phyloP scores from a whole-genome alignment of 2,888 invertebrate species.

The Agrotis segetum region DNA sequence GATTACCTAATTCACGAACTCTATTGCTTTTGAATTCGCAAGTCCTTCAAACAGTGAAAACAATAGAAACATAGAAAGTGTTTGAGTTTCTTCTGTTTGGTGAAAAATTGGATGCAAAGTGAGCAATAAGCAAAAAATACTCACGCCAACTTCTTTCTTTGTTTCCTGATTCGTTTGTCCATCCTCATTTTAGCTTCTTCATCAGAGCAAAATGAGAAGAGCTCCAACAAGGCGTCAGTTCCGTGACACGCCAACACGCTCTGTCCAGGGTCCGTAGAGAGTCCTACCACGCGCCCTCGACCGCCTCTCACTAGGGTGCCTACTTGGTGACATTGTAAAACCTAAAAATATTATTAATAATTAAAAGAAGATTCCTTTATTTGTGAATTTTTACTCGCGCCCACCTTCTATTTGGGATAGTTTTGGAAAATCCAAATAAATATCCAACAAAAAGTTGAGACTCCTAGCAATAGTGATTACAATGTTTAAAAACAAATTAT shows the following conservation, averaged over 20 bases:
- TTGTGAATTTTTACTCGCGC: too few relatives aligned
- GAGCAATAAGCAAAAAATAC: constrained; percentile 54
- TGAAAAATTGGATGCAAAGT: too few relatives aligned
- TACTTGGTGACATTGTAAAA: constrained; percentile 93
- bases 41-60: neutral
- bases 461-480: too few relatives aligned
- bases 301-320: constrained; percentile 95
- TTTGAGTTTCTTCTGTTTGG: too few relatives aligned
- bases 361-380: neutral
- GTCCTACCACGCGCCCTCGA: constrained; percentile 94
- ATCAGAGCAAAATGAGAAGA: constrained; percentile 95
- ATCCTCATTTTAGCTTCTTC: constrained; percentile 93
- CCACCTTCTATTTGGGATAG: too few relatives aligned
- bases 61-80: too few relatives aligned
- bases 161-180: constrained; percentile 95
- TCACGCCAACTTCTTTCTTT: constrained; percentile 91
- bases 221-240: constrained; percentile 95
- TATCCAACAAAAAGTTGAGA: too few relatives aligned
- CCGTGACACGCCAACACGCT: constrained; percentile 96
- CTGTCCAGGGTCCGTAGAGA: constrained; percentile 94
- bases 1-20: too few relatives aligned
- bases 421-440: too few relatives aligned
- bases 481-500: too few relatives aligned
- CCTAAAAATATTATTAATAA: constrained; percentile 67
- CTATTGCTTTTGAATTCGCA: neutral